Evolutionary conservation across 2,113 vertebrate species (phyloP), one percentile per base, ranked within the genome.

Genomic region (Bambusicola thoracicus): DNA sequence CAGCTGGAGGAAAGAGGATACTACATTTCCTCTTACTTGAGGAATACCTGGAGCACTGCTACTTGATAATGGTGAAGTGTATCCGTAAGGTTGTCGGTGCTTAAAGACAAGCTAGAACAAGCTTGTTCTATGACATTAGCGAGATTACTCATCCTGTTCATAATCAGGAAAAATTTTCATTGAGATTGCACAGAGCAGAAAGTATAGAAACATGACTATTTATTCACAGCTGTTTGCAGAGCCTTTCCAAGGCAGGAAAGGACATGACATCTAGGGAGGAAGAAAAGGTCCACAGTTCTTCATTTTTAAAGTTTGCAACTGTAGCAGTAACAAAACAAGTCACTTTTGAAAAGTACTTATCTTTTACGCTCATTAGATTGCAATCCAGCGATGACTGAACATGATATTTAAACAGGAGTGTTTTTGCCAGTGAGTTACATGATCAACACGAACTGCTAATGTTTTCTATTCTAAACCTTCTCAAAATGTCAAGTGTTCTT

Each of bases 391-490:
- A 97, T 97, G 96, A 96, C 94, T 96, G 91, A 96, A 95, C 79
- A 94, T 96, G 96, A 68, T 97, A 97, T 97, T 97, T 97, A 96
- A 97, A 90, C 89, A 91, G 87, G 91, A 95, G 89, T 97, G 95
- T 87, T 97, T 96, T 96, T 97, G 95, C 96, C 96, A 97, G 92
- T 96, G 96, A 97, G 87, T 95, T 97, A 95, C 94, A 96, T 95
- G 96, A 97, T 94, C 95, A 97, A 95, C 96, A 97, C 76, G 95
- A 95, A 96, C 94, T 96, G 96, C 93, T 96, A 94, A 96, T 94
- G 94, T 96, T 97, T 97, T 96, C 95, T 95, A 95, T 97, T 97
- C 96, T 96, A 97, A 97, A 97, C 89, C 95, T 97, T 94, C 95
- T 96, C 89, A 94, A 97, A 97, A 97, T 97, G 96, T 97, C 96